A percentile compares a stretch with the other conserved stretches of the same genome.
phyloP scores from a whole-genome alignment of 2,113 vertebrate genomes.

The Strix aluco region DNA sequence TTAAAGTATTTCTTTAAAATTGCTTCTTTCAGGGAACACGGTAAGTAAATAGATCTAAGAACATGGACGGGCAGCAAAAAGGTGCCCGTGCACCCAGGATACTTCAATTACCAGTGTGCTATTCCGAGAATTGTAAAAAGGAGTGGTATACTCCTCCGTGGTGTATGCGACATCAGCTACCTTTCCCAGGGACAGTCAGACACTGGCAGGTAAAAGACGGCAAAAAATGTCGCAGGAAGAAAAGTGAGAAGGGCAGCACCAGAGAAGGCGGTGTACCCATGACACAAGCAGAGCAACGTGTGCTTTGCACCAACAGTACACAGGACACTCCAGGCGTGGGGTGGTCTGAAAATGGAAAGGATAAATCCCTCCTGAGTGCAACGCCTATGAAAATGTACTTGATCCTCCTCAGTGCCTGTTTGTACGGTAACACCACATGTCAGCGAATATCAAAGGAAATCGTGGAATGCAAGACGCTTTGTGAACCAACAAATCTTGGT shows the following conservation, averaged over 20 bases:
- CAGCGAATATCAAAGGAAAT: not conserved
- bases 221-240: not conserved
- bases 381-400: fast-evolving
- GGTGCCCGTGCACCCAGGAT: fast-evolving
- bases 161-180: fast-evolving
- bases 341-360: not conserved
- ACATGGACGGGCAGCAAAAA: fast-evolving
- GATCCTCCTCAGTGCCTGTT: not conserved
- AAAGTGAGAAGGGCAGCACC: not conserved
- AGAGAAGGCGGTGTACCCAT: not conserved
- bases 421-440: not conserved
- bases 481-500: fast-evolving
- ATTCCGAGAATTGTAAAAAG: not conserved
- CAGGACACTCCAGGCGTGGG: fast-evolving
- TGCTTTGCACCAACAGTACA: not conserved
- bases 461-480: fast-evolving
- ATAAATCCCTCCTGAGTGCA: not conserved
- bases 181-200: not conserved
- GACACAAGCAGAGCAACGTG: fast-evolving
- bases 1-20: not conserved
- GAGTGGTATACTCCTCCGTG: fast-evolving
- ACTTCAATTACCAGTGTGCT: not conserved
- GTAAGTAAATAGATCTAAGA: not conserved
- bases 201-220: fast-evolving
- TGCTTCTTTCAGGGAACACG: not conserved